Evolutionary conservation across 2,888 invertebrate genomes (phyloP).

Genomic region (Acronicta leporina): DNA sequence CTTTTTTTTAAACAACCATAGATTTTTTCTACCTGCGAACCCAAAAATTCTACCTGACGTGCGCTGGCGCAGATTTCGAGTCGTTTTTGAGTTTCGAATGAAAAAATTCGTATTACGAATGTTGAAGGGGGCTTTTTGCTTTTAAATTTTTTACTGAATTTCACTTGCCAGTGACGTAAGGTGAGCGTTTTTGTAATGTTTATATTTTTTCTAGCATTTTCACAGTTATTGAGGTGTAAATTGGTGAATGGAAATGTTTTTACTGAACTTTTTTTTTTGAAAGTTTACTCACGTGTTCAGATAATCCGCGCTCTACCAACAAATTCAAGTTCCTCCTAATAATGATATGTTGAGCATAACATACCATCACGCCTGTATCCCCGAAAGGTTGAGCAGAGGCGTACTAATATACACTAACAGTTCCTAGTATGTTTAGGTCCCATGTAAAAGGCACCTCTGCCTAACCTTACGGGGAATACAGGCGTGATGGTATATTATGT

Average conservation of each 20-base stretch:
- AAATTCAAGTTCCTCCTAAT: too few relatives aligned
- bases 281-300: not conserved
- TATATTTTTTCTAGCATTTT: constrained; percentile 61
- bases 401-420: too few relatives aligned
- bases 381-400: too few relatives aligned
- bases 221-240: constrained; percentile 51
- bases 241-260: constrained; percentile 50
- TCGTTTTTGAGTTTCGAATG: constrained; percentile 71
- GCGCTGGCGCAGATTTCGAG: constrained; percentile 81
- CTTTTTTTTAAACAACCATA: constrained; percentile 82
- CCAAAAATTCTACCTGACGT: constrained; percentile 80
- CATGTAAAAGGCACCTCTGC: too few relatives aligned
- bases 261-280: constrained; percentile 31
- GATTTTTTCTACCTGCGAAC: constrained; percentile 88
- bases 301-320: too few relatives aligned
- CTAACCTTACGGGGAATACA: too few relatives aligned
- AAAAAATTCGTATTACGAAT: constrained; percentile 70
- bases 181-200: constrained; percentile 77
- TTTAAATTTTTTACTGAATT: constrained; percentile 78
- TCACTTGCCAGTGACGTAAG: constrained; percentile 79
- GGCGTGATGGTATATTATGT: constrained; percentile 6
- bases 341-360: too few relatives aligned
- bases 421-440: too few relatives aligned
- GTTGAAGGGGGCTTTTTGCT: constrained; percentile 80
- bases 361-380: too few relatives aligned